Evolutionary conservation across 2,797 vertebrate species (phyloP).

Genomic region (Meriones psammophilus): DNA sequence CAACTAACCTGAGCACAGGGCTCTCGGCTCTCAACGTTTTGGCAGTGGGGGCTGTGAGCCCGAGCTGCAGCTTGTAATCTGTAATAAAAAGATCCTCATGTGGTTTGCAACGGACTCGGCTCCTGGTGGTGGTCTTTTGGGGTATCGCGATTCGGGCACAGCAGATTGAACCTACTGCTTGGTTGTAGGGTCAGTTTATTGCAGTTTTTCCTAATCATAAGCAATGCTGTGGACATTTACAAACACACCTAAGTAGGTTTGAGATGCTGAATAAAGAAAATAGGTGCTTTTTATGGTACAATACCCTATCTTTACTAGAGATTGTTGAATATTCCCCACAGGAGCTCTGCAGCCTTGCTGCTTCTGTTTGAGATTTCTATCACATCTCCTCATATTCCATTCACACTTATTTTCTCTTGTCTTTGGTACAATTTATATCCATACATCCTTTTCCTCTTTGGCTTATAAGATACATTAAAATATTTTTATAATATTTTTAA

Average conservation of each 20-base stretch:
- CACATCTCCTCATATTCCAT: not conserved
- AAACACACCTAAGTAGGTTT: not conserved
- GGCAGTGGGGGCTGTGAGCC: no score
- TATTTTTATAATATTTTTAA: not conserved
- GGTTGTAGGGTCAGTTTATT: not conserved
- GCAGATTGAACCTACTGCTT: not conserved
- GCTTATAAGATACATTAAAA: not conserved
- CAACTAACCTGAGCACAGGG: no score
- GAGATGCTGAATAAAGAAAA: not conserved
- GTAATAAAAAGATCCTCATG: no score
- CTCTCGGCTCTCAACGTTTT: no score
- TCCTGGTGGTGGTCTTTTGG: no score
- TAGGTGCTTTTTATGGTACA: not conserved
- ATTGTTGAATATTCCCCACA: not conserved
- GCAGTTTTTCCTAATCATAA: conserved; percentile 17
- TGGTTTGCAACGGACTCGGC: no score
- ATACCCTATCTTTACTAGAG: not conserved
- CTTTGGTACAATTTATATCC: not conserved
- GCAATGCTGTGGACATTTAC: not conserved
- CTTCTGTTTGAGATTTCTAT: not conserved
- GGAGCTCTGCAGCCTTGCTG: not conserved
- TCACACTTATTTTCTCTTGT: not conserved
- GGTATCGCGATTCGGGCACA: no score
- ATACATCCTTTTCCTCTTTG: not conserved
- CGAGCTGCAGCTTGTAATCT: no score